Evolutionary conservation across 1,140 invertebrate species (phyloP).

Genomic region (Grapholita molesta): DNA sequence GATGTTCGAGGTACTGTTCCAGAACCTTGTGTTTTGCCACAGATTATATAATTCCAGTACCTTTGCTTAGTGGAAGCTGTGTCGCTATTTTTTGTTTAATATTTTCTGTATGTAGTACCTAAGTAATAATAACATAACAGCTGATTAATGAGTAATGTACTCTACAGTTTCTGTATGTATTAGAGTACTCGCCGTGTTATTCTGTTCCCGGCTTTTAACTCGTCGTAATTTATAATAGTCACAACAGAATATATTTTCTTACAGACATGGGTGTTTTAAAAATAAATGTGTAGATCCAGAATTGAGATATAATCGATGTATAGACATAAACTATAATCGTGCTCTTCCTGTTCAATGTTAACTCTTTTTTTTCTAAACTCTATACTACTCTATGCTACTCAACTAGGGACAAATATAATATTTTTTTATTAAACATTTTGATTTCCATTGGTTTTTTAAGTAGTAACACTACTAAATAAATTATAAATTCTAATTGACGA

Average conservation of each 20-base stretch:
- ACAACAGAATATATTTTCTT: neutral
- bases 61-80: neutral
- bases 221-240: neutral
- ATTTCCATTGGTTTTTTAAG: no score
- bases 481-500: no score
- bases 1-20: no score
- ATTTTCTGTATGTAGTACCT: no score
- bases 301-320: slow-evolving; percentile 2
- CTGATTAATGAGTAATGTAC: neutral
- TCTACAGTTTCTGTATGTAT: neutral
- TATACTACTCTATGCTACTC: neutral
- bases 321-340: neutral
- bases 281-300: slow-evolving; percentile 5
- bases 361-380: neutral
- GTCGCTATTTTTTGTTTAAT: no score
- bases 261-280: neutral
- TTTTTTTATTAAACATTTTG: no score
- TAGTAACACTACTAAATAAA: no score
- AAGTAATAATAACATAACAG: neutral
- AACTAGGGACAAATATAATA: no score
- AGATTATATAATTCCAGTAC: no score
- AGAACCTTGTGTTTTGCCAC: no score
- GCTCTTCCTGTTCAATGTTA: slow-evolving; percentile 19
- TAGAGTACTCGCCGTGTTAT: neutral
- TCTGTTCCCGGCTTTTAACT: neutral